These are phyloP conservation scores for Anagyrus pseudococci DNA, from an alignment of 2,888 invertebrate species.

Conservation along the genomic window DNA sequence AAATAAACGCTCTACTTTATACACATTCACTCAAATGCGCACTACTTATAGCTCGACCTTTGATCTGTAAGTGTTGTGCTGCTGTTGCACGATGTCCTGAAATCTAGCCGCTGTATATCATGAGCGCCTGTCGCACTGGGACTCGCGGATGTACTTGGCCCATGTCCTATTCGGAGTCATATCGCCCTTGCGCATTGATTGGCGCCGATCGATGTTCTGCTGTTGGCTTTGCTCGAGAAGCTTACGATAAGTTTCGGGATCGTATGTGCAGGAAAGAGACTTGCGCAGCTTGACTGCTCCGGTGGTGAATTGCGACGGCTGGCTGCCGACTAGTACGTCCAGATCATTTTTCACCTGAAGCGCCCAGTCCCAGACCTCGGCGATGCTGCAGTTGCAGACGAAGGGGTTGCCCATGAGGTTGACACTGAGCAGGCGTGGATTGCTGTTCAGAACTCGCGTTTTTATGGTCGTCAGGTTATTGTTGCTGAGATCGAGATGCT, in stretches of 20 bases:
- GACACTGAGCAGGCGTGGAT: conserved; percentile 68
- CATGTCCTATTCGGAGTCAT: conserved; percentile 72
- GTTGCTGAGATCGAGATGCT: conserved; percentile 70
- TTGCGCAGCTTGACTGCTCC: conserved; percentile 73
- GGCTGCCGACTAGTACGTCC: conserved; percentile 71
- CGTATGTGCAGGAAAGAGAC: conserved; percentile 70
- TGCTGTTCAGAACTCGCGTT: conserved; percentile 66
- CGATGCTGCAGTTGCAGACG: conserved; percentile 73
- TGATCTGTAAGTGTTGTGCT: conserved; percentile 8
- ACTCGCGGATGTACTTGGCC: conserved; percentile 76
- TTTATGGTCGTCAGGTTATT: conserved; percentile 70
- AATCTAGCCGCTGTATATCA: conserved; percentile 48
- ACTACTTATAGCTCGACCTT: conserved; percentile 41
- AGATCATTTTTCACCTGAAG: conserved; percentile 70
- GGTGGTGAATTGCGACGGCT: conserved; percentile 69
- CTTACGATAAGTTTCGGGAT: conserved; percentile 62
- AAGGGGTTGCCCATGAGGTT: conserved; percentile 75
- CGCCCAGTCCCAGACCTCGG: conserved; percentile 78
- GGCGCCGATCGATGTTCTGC: conserved; percentile 65
- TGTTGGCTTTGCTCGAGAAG: conserved; percentile 62
- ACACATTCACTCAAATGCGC: not conserved
- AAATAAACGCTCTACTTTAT: conserved; percentile 23
- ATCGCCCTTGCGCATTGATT: conserved; percentile 67
- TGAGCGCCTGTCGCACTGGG: conserved; percentile 65
- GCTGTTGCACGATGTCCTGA: conserved; percentile 42